Conservation (phyloP, 2,888 invertebrate species). For the Trypoxylon attenuatum region DNA sequence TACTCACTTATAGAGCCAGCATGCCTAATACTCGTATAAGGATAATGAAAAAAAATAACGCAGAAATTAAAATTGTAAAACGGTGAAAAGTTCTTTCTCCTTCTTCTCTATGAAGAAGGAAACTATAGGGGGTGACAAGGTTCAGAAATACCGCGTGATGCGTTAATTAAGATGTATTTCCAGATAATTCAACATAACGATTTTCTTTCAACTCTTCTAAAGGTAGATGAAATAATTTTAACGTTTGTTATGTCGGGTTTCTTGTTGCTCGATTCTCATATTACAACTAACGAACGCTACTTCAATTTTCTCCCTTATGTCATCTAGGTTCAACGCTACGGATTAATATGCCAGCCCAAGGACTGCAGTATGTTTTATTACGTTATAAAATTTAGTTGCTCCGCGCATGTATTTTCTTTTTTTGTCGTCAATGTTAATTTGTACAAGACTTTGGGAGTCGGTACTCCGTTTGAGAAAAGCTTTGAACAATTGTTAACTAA, state of each 20-base stretch:
- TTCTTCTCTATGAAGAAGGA: too few species aligned
- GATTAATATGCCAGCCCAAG: constrained; percentile 3
- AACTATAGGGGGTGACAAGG: too few species aligned
- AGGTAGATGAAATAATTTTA: constrained; percentile 41
- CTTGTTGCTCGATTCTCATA: not conserved
- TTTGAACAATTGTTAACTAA: not conserved
- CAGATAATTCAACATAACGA: constrained; percentile 48
- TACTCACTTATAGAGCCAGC: too few species aligned
- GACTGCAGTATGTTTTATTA: constrained; percentile 15
- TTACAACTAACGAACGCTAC: not conserved
- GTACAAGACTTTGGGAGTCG: constrained; percentile 27
- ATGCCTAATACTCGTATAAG: too few species aligned
- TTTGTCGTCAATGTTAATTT: constrained; percentile 29
- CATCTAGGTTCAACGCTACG: not conserved
- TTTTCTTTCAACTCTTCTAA: constrained; percentile 35
- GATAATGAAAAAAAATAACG: too few species aligned
- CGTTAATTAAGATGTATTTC: constrained; percentile 53
- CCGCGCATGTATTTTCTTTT: too few species aligned
- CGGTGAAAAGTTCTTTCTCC: too few species aligned
- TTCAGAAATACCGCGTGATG: too few species aligned
- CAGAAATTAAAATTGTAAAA: too few species aligned
- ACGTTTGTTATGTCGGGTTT: constrained; percentile 24
- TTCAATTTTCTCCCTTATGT: not conserved
- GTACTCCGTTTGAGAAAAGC: constrained; percentile 12
- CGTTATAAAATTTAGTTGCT: constrained; percentile 56